Evolutionary conservation across 2,797 vertebrate species (phyloP).

Genomic region (Poecilia wingei): DNA sequence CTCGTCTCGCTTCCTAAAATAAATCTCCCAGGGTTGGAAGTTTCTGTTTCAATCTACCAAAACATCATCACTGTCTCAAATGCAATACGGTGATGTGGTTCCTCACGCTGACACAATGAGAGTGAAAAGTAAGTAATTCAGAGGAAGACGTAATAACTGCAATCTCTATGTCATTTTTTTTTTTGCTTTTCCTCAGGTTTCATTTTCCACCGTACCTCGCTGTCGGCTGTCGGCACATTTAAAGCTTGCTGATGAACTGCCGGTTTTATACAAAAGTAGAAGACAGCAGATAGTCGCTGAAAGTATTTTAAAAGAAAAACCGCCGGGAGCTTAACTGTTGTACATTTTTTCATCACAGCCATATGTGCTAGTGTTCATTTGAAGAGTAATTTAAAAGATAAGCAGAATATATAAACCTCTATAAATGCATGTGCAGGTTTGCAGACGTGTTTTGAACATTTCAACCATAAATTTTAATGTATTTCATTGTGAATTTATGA

Average conservation of each 20-base stretch:
- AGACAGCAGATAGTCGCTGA: constrained; percentile 42
- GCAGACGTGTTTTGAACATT: background rate
- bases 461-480: background rate
- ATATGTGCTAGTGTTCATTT: background rate
- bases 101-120: constrained; percentile 18
- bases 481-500: background rate
- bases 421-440: background rate
- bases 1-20: background rate
- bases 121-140: constrained; percentile 49
- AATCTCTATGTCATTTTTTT: background rate
- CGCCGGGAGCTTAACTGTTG: constrained; percentile 28
- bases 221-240: constrained; percentile 41
- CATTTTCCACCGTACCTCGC: constrained; percentile 39
- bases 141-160: constrained; percentile 50
- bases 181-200: constrained; percentile 27
- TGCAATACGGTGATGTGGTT: background rate
- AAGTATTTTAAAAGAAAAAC: constrained; percentile 18
- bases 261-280: constrained; percentile 31
- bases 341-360: constrained; percentile 33
- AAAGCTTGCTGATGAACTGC: constrained; percentile 55
- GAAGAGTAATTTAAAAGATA: constrained; percentile 1
- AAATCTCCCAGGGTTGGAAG: background rate
- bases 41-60: constrained; percentile 13
- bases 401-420: background rate
- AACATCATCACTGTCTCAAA: constrained; percentile 1